Conservation (phyloP, 2,888 invertebrate genomes). For the Phorcus lineatus region DNA sequence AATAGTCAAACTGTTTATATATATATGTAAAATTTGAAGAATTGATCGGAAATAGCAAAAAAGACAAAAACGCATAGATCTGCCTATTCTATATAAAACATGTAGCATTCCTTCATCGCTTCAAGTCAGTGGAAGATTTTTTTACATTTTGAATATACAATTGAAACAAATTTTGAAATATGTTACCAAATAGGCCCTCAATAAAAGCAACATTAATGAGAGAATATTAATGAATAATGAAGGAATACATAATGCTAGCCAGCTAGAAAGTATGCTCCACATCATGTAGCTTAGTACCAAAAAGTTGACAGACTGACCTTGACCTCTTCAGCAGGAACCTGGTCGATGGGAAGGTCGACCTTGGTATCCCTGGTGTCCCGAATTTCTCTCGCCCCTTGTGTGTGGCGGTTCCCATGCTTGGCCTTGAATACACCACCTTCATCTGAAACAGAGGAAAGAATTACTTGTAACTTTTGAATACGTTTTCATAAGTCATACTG, state of each 20-base stretch:
- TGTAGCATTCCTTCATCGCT: neutral
- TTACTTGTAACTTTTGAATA: no score
- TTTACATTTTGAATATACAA: no score
- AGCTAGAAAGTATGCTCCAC: neutral
- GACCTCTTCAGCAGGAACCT: slow-evolving; percentile 57
- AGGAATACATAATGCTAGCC: neutral
- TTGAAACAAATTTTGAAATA: no score
- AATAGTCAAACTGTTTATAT: no score
- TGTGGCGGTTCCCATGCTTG: slow-evolving; percentile 42
- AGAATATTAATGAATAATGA: neutral
- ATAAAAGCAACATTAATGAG: neutral
- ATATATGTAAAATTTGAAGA: no score
- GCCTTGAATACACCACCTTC: slow-evolving; percentile 62
- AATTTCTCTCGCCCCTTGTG: slow-evolving; percentile 50
- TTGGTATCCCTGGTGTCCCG: slow-evolving; percentile 52
- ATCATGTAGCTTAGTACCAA: neutral
- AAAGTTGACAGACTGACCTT: slow-evolving; percentile 40
- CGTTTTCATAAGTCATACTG: no score
- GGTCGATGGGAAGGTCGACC: slow-evolving; percentile 62
- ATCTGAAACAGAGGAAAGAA: slow-evolving; percentile 38
- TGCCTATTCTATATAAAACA: no score
- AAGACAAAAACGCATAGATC: no score
- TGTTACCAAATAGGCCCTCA: no score
- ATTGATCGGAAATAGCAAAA: no score
- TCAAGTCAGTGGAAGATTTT: no score